Percentiles rank a stretch among this genome's conserved stretches.
phyloP scores from a whole-genome alignment of 2,888 invertebrate genomes.

The Nemotelus pantherinus region DNA sequence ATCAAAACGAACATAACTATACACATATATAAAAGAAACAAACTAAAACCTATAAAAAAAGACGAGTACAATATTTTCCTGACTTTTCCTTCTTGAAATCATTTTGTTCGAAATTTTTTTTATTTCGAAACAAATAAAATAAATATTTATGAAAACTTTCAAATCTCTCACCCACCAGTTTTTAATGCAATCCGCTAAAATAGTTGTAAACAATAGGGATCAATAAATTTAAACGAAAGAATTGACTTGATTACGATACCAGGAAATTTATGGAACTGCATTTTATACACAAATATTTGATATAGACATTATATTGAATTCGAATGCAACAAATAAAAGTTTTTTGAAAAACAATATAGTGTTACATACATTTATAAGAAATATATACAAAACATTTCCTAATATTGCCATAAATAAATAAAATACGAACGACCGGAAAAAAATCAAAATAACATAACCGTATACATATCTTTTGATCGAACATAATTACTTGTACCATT shows the following conservation, averaged over 20 bases:
- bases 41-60: not conserved
- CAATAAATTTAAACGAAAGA: constrained; percentile 1
- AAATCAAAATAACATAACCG: constrained; percentile 18
- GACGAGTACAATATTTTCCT: constrained; percentile 32
- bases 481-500: not conserved
- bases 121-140: not conserved
- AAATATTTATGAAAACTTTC: not conserved
- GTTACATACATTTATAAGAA: constrained; percentile 30
- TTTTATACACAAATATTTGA: constrained; percentile 14
- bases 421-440: not conserved
- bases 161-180: constrained; percentile 16
- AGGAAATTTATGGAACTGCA: not conserved
- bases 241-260: not conserved
- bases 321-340: constrained; percentile 23
- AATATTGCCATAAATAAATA: constrained; percentile 12
- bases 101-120: not conserved
- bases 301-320: not conserved
- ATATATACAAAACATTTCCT: constrained; percentile 17
- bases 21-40: constrained; percentile 1
- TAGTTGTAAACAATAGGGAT: constrained; percentile 23
- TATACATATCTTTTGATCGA: constrained; percentile 31
- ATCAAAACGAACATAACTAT: not conserved
- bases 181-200: constrained; percentile 16
- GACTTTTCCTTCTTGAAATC: not conserved
- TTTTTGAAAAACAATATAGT: constrained; percentile 11